Evolutionary conservation across 2,797 vertebrate genomes (phyloP), one percentile per base, ranked within the genome.

Genomic region (Antennarius maculatus): DNA sequence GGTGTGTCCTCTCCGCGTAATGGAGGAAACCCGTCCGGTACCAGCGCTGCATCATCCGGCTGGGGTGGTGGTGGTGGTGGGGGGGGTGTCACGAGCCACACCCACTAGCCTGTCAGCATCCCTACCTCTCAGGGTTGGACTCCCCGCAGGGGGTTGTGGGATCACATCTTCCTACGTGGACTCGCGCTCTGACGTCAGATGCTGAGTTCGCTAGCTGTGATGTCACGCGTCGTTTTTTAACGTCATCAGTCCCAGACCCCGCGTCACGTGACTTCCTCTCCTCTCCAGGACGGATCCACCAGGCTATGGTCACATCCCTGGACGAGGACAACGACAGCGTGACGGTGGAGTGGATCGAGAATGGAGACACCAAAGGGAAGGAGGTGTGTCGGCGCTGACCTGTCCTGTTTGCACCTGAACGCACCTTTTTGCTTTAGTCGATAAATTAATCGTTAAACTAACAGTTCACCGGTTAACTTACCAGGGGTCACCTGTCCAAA

Each of bases 311-410:
- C 84, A 99, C 97, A 0, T 98, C 96, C 0, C 89, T 99, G 69
- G 98, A 98, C 55, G 96, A 98, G 77, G 96, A 98, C 87, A 97
- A 97, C 27, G 97, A 98, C 75, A 98, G 97, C 0, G 96, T 98
- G 83, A 99, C 97, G 0, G 97, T 99, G 84, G 97, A 99, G 76
- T 98, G 97, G 97, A 98, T 99, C 76, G 97, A 99, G 94, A 99
- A 98, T 83, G 97, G 97, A 46, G 97, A 99, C 90, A 99, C 97
- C 74, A 99, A 99, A 94, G 97, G 97, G 65, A 99, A 99, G 93
- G 97, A 99, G 95, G 97, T 98, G 91, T 1, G 5, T 4, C 48
- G 37, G 37, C 17, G 5, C 59, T 29, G 3, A 13, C 8, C 31
- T 15, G 16, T 8, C 28, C 7, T 1, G 12, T 42, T 23, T 41